Evolutionary conservation across 2,113 vertebrate genomes (phyloP), one percentile per base, ranked within the genome.

Genomic region (Centropus bengalensis): DNA sequence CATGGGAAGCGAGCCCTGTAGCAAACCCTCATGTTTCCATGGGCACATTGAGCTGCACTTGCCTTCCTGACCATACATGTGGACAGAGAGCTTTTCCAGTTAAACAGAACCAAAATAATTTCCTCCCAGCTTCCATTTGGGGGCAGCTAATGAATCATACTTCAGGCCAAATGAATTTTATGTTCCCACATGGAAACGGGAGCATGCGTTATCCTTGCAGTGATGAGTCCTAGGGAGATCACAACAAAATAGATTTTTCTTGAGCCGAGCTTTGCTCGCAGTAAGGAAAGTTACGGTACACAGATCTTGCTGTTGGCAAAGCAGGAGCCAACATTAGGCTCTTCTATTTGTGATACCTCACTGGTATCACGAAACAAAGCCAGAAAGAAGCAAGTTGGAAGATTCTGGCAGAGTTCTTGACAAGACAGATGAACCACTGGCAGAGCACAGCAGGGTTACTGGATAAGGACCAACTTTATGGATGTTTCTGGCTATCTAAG

Each of bases 291-390:
- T 73, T 85, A 76, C 30, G 21, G 76, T 13, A 89, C 75, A 89
- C 96, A 97, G 98, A 97, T 97, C 97, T 97, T 89, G 93, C 93
- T 93, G 80, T 85, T 95, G 93, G 95, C 86, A 92, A 87, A 96
- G 78, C 11, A 68, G 82, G 91, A 91, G 93, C 95, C 91, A 94
- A 88, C 44, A 82, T 97, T 97, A 93, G 9, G 96, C 84, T 95
- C 95, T 91, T 96, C 88, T 96, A 67, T 94, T 92, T 89, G 95
- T 42, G 26, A 75, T 89, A 92, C 78, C 83, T 96, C 82, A 20
- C n/a, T 68, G 45, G 67, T 94, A 84, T 95, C 88, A 74, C 79
- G 91, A 90, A 93, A 47, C 84, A 63, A 96, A 96, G 80, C 88
- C 71, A 64, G 64, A 67, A 86, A 64, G 64, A 67, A 86, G 52